Conservation (phyloP, 2,888 invertebrate species). For the Protophormia terraenovae region DNA sequence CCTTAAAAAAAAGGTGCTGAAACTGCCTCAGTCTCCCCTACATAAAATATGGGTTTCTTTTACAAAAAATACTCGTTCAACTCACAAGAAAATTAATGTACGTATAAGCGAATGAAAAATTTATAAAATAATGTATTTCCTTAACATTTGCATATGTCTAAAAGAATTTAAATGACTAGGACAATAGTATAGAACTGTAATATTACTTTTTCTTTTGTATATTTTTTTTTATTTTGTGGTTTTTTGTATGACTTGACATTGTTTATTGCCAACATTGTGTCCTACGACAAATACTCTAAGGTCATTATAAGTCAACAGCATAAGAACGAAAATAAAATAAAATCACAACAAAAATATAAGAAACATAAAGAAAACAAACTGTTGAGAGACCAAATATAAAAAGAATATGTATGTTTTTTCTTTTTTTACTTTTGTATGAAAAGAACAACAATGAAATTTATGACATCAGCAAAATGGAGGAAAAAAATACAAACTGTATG, state of each 20-base stretch:
- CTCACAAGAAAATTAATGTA: not conserved
- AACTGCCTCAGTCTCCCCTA: too few relatives aligned
- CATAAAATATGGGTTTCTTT: not conserved
- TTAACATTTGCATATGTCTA: not conserved
- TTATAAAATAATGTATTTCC: not conserved
- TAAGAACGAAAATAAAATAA: not conserved
- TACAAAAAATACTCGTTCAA: not conserved
- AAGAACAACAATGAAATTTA: slow-evolving; percentile 36
- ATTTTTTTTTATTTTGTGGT: too few relatives aligned
- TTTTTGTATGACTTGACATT: slow-evolving; percentile 24
- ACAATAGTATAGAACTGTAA: not conserved
- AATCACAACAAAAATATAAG: not conserved
- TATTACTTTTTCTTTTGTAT: not conserved
- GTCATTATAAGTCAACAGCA: slow-evolving; percentile 40
- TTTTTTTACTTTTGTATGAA: slow-evolving; percentile 30
- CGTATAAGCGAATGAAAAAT: not conserved
- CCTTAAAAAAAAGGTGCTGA: too few relatives aligned
- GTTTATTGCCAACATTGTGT: slow-evolving; percentile 29
- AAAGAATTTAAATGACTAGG: not conserved
- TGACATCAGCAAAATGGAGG: slow-evolving; percentile 33
- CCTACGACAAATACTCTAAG: slow-evolving; percentile 33
- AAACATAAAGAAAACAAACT: too few relatives aligned
- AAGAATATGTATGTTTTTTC: not conserved
- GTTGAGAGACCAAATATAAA: not conserved
- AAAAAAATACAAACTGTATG: not conserved